Evolutionary conservation across 2,888 invertebrate genomes (phyloP), one percentile per base, ranked within the genome.

Genomic region (Cheilosia pagana): DNA sequence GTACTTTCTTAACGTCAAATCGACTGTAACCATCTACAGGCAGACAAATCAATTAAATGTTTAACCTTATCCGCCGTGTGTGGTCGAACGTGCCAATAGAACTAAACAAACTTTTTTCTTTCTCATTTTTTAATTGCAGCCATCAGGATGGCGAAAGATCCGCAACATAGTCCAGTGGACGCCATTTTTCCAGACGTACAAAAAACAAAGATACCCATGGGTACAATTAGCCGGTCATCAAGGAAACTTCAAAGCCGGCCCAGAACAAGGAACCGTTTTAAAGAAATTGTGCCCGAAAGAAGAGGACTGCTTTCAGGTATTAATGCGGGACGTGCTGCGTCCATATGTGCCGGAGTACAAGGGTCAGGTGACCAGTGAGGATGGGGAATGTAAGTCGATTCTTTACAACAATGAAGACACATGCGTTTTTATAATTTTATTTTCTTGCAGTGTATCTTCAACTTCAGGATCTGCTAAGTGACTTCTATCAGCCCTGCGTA

Each of bases 101-200:
- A 50, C 39, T 60, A 63, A 62, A 28, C 14, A 60, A 72, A 53
- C 3, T 16, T 31, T 65, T 63, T 65, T 87, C 68, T 71, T 72
- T 45, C 60, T 48, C n/a, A 83, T 88, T 87, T 83, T 87, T 87
- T 88, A 87, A 50, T 95, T 95, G 43, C 94, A 98, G 97, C 95
- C 96, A 88, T 97, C 97, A 28, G 97, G 97, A 90, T 98, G 98
- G 98, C 94, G 97, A 86, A 98, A 98, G 92, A 94, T 98, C 53
- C 94, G 98, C 65, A 98, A 97, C 91, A 97, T 98, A 75, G 98
- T 98, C 28, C 97, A 98, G 91, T 98, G 98, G 97, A 98, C 98
- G 53, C 98, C 98, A 48, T 98, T 98, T 94, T 97, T 98, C 91
- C 98, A 98, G 93, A 98, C 97, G 0, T 98, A 98, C 94, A 98